phyloP scores from a whole-genome alignment of 2,113 vertebrate genomes.

The Fukomys damarensis region DNA sequence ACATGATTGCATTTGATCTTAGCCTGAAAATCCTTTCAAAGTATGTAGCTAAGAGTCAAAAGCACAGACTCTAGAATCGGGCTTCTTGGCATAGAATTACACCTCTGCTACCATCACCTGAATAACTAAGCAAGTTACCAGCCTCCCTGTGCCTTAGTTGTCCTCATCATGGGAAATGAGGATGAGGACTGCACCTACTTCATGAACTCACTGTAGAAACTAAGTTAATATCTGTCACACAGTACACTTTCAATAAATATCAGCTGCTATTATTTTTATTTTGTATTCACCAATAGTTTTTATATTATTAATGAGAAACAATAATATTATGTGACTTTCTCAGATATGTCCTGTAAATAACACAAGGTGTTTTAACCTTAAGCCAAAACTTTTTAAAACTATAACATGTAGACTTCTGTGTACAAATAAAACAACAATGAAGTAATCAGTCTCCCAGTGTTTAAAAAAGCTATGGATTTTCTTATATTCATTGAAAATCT shows the following conservation, averaged over 20 bases:
- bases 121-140: not conserved
- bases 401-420: not conserved
- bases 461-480: constrained; percentile 45
- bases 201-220: not conserved
- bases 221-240: not conserved
- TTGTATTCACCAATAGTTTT: not conserved
- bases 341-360: constrained; percentile 1
- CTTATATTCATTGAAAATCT: not conserved
- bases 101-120: not conserved
- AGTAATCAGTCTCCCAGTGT: constrained; percentile 22
- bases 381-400: constrained; percentile 11
- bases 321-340: not conserved
- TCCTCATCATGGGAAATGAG: not conserved
- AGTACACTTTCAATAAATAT: not conserved
- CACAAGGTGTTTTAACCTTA: not conserved
- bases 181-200: not conserved
- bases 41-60: constrained; percentile 37
- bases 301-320: not conserved
- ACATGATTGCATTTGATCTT: constrained; percentile 61
- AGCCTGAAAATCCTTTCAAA: constrained; percentile 26
- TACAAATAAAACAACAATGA: constrained; percentile 22
- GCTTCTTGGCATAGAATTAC: not conserved
- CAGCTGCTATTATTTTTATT: not conserved
- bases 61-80: not conserved
- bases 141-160: not conserved